Percentiles rank a stretch among this genome's conserved stretches.
Conservation (phyloP, 2,797 vertebrate species). For the Girardinus metallicus region DNA sequence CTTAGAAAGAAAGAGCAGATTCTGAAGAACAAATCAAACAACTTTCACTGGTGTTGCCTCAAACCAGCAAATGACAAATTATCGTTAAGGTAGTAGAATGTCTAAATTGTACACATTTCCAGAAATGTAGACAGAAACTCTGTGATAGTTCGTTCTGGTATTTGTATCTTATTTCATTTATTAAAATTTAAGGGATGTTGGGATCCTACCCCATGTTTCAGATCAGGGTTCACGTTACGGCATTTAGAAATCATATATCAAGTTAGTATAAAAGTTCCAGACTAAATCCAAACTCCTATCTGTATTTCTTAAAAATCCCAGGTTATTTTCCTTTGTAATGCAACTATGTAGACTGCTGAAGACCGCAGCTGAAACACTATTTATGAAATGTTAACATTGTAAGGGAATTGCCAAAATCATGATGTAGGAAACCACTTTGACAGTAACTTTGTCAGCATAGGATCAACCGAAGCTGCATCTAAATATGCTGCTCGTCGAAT, state of each 20-base stretch:
- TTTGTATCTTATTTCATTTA: too few species aligned
- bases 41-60: too few species aligned
- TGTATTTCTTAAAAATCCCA: background rate
- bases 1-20: too few species aligned
- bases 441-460: background rate
- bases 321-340: background rate
- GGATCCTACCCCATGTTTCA: background rate
- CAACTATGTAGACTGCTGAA: background rate
- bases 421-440: background rate
- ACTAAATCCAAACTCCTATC: background rate
- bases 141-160: too few species aligned
- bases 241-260: background rate
- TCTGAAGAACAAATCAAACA: too few species aligned
- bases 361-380: background rate
- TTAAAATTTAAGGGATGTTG: background rate
- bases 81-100: too few species aligned
- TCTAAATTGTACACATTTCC: too few species aligned
- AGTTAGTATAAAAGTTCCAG: background rate
- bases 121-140: too few species aligned
- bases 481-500: background rate
- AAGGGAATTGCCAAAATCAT: background rate
- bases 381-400: background rate
- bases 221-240: background rate
- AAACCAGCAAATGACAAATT: too few species aligned
- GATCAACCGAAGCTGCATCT: background rate